Conservation (phyloP, 2,888 invertebrate genomes). For the Chesias legatella region DNA sequence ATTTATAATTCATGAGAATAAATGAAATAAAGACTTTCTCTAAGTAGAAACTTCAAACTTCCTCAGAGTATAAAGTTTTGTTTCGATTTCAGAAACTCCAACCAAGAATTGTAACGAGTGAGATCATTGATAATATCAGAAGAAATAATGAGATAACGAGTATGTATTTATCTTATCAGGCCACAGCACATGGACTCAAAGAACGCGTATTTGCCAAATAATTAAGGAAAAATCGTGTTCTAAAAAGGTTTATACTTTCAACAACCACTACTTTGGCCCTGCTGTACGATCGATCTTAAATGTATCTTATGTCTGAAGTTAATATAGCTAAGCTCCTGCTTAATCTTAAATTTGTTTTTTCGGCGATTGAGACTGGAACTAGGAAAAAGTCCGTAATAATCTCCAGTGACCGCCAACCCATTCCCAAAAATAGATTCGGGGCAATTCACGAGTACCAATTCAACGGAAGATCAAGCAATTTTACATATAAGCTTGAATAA, state of each 20-base stretch:
- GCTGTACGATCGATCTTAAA: no score
- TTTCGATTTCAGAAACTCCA: constrained; percentile 3
- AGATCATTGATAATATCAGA: background rate
- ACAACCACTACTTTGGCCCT: no score
- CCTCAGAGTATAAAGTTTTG: constrained; percentile 1
- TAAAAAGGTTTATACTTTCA: no score
- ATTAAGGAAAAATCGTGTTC: no score
- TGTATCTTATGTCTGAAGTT: no score
- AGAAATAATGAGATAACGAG: background rate
- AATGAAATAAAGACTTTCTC: constrained; percentile 7
- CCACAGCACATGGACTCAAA: no score
- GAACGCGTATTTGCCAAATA: no score
- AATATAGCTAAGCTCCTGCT: no score
- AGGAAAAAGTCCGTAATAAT: constrained; percentile 8
- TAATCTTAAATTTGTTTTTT: no score
- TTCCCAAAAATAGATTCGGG: constrained; percentile 40
- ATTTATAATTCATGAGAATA: constrained; percentile 12
- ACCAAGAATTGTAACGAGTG: background rate
- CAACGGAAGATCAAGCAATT: constrained; percentile 37
- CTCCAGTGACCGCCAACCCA: constrained; percentile 37
- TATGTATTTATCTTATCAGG: background rate
- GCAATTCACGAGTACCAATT: constrained; percentile 41
- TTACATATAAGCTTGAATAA: constrained; percentile 20
- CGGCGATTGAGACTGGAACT: no score
- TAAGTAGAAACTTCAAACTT: constrained; percentile 5